phyloP scores from a whole-genome alignment of 2,113 vertebrate species.

The Brachypodius melanocephalos region DNA sequence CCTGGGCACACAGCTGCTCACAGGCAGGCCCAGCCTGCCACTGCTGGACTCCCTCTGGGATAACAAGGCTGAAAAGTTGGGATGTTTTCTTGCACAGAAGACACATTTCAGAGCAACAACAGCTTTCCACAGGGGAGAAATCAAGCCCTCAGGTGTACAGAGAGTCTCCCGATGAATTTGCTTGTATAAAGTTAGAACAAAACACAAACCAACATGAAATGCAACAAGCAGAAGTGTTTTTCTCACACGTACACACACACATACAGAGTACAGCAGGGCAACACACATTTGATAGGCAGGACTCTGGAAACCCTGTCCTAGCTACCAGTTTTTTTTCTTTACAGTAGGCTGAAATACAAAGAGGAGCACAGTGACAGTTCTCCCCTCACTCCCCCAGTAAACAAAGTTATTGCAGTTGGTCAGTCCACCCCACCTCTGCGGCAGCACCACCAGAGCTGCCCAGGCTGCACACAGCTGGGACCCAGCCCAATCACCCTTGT shows the following conservation, averaged over 20 bases:
- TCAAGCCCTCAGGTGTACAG: neutral
- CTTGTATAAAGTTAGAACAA: neutral
- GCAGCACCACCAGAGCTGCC: neutral
- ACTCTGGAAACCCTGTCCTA: neutral
- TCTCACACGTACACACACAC: neutral
- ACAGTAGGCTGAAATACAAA: constrained; percentile 41
- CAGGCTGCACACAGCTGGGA: neutral
- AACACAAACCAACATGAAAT: constrained; percentile 32
- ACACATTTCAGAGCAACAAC: neutral
- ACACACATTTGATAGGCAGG: constrained; percentile 26
- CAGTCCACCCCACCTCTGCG: neutral
- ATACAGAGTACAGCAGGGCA: neutral
- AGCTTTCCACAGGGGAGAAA: neutral
- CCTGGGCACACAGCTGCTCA: neutral
- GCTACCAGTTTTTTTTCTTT: constrained; percentile 25
- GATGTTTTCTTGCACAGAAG: neutral
- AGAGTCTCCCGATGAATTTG: neutral
- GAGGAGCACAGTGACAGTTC: constrained; percentile 47
- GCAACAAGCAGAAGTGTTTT: neutral
- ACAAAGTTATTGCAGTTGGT: constrained; percentile 39
- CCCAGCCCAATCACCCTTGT: neutral
- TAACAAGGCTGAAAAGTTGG: neutral
- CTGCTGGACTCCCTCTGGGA: neutral
- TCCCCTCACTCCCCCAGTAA: neutral
- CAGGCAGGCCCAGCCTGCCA: neutral